Evolutionary conservation across 2,888 invertebrate genomes (phyloP), one percentile per base, ranked within the genome.

Genomic region (Drosophila peninsularis): DNA sequence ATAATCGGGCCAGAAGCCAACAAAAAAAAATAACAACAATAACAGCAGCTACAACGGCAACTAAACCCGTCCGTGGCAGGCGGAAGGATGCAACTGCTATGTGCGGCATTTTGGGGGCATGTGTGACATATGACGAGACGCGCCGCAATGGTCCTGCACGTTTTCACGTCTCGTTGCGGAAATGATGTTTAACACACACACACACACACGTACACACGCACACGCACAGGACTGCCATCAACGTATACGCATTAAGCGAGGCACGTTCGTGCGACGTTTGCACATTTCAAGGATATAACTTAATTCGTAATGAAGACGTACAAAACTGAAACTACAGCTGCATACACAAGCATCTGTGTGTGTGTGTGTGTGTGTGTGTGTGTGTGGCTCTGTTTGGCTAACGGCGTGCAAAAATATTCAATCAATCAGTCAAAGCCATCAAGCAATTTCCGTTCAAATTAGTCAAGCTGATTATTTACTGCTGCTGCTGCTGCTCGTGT

Each of bases 251-350:
- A 65, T 68, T 64, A 62, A 34, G 75, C 56, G 69, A 58, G 14
- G 73, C 85, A 78, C 80, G 79, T 82, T 74, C 71, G 74, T 67
- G 75, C 86, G 75, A 77, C 85, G 83, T 84, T 83, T 83, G 83
- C 88, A 79, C 83, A 83, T 88, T 88, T 82, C 75, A 80, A 85
- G 88, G 85, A 85, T 88, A 82, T 82, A 82, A 77, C 80, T 80
- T 88, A 79, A 85, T 83, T 85, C 84, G 84, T 88, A 83, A 83
- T 88, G 83, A 82, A 85, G 82, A 88, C 83, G 85, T 81, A 83
- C 81, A 53, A 53, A 71, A 58, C 85, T 53, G 64, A 62, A 64
- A 67, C 64, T 63, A 76, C 72, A 70, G 75, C 42, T 58, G 49
- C 63, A 71, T 54, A 61, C 49, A 58, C 55, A 49, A 14, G 19